phyloP scores from a whole-genome alignment of 2,113 vertebrate genomes.

The Lota lota region DNA sequence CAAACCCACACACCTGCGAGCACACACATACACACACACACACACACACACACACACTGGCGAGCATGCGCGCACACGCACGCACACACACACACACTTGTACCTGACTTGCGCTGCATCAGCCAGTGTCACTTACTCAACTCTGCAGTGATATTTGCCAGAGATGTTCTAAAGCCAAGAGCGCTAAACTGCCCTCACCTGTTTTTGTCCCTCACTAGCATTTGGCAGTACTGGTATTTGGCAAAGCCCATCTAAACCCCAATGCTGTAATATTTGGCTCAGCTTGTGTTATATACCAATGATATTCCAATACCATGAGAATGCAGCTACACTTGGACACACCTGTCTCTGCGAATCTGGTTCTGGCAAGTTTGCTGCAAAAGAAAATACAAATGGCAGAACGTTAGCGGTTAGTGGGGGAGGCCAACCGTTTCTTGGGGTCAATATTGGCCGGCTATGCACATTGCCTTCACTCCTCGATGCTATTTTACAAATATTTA shows the following conservation, averaged over 20 bases:
- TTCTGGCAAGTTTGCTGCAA: constrained; percentile 32
- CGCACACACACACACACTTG: constrained; percentile 1
- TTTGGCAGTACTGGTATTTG: constrained; percentile 48
- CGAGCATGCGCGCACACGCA: not conserved
- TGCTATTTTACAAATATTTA: too few relatives aligned
- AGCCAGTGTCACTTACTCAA: constrained; percentile 56
- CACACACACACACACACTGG: not conserved
- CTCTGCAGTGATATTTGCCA: constrained; percentile 42
- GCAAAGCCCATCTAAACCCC: constrained; percentile 50
- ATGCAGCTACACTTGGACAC: constrained; percentile 34
- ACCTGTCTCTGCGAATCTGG: constrained; percentile 43
- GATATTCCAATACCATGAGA: constrained; percentile 49
- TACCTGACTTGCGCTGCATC: constrained; percentile 33
- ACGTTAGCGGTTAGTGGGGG: constrained; percentile 28
- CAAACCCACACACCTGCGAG: not conserved
- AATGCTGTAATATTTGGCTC: constrained; percentile 26
- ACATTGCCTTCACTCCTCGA: constrained; percentile 17
- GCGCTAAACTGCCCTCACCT: constrained; percentile 49
- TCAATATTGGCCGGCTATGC: constrained; percentile 41
- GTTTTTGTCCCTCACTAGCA: constrained; percentile 55
- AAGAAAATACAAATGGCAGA: constrained; percentile 38
- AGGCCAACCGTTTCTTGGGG: constrained; percentile 23
- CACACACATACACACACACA: not conserved
- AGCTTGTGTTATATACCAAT: constrained; percentile 26
- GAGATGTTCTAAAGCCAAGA: constrained; percentile 42